These are phyloP conservation scores for Myotis planiceps DNA, from an alignment of 2,797 vertebrate genomes.

Conservation along the genomic window DNA sequence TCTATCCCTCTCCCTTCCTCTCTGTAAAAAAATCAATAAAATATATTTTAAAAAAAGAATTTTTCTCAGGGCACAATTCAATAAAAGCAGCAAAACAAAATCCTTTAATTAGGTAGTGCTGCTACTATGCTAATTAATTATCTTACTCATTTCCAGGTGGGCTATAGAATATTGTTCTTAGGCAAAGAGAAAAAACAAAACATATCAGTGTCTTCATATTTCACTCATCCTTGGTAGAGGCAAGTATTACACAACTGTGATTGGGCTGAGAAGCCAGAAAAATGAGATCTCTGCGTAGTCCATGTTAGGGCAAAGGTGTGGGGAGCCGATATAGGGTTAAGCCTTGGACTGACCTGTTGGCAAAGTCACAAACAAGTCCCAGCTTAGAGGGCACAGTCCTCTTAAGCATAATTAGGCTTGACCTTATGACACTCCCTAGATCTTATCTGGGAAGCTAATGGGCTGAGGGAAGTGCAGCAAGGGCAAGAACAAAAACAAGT, in stretches of 20 bases:
- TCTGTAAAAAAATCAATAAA: too few relatives aligned
- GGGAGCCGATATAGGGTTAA: too few relatives aligned
- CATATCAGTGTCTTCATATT: neutral
- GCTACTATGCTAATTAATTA: neutral
- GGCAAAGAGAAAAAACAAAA: neutral
- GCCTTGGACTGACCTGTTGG: too few relatives aligned
- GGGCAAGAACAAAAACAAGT: too few relatives aligned
- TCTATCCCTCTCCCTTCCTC: too few relatives aligned
- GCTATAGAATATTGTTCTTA: neutral
- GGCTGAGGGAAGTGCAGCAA: too few relatives aligned
- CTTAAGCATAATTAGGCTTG: too few relatives aligned
- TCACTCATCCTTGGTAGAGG: neutral
- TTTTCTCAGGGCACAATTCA: neutral
- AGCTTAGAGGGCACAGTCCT: too few relatives aligned
- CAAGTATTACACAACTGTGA: neutral
- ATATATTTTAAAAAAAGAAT: too few relatives aligned
- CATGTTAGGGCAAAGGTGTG: rapidly evolving
- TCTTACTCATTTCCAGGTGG: neutral
- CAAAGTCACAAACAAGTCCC: too few relatives aligned
- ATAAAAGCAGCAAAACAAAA: neutral
- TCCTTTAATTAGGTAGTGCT: neutral
- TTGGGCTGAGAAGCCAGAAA: neutral
- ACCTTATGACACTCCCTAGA: too few relatives aligned
- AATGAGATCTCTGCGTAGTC: neutral
- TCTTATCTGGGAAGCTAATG: too few relatives aligned